Percentiles rank a stretch among this genome's conserved stretches.
Conservation (phyloP, 2,888 invertebrate species). For the Nineta flava region DNA sequence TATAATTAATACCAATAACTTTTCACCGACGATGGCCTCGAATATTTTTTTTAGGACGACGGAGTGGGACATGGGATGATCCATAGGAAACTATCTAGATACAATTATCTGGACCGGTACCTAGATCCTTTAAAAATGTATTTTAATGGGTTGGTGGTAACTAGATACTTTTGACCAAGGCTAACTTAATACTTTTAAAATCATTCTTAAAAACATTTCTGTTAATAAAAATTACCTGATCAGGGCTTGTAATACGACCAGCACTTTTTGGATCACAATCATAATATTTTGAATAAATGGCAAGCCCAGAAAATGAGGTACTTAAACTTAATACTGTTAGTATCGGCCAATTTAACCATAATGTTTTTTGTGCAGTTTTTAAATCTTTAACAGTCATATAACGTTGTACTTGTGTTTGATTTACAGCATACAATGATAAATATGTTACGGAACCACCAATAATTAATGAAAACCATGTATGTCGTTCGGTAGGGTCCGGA, state of each 20-base stretch:
- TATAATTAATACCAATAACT: too few relatives aligned
- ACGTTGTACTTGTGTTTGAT: slow-evolving; percentile 71
- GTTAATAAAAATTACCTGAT: slow-evolving; percentile 35
- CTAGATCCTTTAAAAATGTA: too few relatives aligned
- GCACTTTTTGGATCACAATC: slow-evolving; percentile 63
- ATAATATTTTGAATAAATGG: slow-evolving; percentile 69
- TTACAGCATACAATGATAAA: slow-evolving; percentile 69
- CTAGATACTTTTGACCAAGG: too few relatives aligned
- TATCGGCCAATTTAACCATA: slow-evolving; percentile 74
- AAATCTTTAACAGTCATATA: slow-evolving; percentile 54
- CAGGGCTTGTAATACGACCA: slow-evolving; percentile 43
- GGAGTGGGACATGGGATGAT: too few relatives aligned
- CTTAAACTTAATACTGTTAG: slow-evolving; percentile 52
- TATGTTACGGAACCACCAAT: slow-evolving; percentile 73
- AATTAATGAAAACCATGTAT: slow-evolving; percentile 67
- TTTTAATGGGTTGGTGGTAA: too few relatives aligned
- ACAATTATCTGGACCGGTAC: too few relatives aligned
- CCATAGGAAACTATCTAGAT: too few relatives aligned
- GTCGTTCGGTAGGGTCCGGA: slow-evolving; percentile 63
- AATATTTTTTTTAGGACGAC: too few relatives aligned
- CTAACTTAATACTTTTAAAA: too few relatives aligned
- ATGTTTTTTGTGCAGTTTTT: slow-evolving; percentile 48
- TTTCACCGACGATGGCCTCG: too few relatives aligned
- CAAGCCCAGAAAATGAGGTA: slow-evolving; percentile 55
- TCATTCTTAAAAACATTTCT: too few relatives aligned